phyloP scores from a whole-genome alignment of 2,797 vertebrate genomes.

The Psittacula echo region DNA sequence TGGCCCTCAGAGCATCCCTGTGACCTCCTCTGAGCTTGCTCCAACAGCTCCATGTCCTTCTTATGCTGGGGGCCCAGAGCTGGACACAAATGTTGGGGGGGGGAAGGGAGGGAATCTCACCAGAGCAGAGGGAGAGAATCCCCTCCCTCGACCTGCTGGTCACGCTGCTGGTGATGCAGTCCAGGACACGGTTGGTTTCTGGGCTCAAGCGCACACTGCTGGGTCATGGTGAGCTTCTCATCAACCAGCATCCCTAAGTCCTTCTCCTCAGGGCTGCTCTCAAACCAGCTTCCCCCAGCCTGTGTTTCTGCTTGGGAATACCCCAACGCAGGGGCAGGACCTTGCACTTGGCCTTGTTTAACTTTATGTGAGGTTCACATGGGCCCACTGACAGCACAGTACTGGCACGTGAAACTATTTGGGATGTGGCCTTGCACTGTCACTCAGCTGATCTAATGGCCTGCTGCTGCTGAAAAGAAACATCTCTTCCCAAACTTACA shows the following conservation, averaged over 20 bases:
- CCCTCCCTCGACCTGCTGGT: neutral
- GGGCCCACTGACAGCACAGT: fast-evolving
- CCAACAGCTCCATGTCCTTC: neutral
- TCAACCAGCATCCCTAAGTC: neutral
- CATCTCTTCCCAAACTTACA: neutral
- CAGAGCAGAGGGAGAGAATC: no score
- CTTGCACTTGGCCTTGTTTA: neutral
- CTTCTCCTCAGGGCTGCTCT: neutral
- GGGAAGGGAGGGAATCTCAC: no score
- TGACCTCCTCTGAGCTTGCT: neutral
- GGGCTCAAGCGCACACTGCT: neutral
- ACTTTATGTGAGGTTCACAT: neutral
- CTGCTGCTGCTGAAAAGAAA: neutral
- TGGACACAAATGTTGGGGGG: neutral
- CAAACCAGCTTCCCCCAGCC: neutral
- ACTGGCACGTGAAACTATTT: fast-evolving
- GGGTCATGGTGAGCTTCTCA: neutral
- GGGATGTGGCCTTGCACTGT: neutral
- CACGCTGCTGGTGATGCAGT: neutral
- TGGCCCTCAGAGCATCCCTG: neutral
- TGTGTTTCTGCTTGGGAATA: neutral
- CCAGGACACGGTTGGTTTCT: neutral
- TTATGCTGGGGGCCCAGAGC: neutral
- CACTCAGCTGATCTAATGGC: neutral
- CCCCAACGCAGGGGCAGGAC: neutral